These are phyloP conservation scores for Seriola quinqueradiata DNA, from an alignment of 2,113 vertebrate genomes.

Conservation along the genomic window DNA sequence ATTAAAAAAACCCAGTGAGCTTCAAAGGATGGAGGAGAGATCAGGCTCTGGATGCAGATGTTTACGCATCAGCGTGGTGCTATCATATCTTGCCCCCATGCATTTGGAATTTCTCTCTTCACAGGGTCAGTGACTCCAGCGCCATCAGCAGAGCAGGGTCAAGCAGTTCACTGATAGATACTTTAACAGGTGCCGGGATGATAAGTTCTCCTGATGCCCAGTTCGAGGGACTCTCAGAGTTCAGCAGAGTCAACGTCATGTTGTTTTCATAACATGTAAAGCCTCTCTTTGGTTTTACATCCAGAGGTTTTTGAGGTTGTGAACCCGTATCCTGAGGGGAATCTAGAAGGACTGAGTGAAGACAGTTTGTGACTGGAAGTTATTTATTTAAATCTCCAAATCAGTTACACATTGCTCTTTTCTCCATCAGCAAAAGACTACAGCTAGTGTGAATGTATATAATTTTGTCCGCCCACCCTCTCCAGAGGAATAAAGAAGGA, in stretches of 20 bases:
- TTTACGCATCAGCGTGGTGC: background rate
- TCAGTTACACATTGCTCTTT: background rate
- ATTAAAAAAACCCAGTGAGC: background rate
- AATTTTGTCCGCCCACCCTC: background rate
- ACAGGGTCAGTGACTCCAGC: background rate
- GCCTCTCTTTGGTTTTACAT: background rate
- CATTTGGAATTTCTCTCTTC: background rate
- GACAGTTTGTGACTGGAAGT: background rate
- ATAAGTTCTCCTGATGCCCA: background rate
- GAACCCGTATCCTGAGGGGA: background rate
- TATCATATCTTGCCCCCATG: too few species aligned
- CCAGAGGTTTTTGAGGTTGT: background rate
- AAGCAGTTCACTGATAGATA: background rate
- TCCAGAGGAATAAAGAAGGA: background rate
- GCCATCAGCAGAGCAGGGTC: background rate
- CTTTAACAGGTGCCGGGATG: background rate
- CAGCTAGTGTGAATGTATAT: background rate
- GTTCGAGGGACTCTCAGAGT: background rate
- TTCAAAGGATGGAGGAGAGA: background rate
- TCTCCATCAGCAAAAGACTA: background rate
- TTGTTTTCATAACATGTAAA: background rate
- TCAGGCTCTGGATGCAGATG: background rate
- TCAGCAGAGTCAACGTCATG: background rate
- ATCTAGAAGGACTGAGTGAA: background rate
- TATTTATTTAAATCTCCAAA: background rate